Evolutionary conservation across 2,797 vertebrate species (phyloP).

Genomic region (Spinus olivaceus): DNA sequence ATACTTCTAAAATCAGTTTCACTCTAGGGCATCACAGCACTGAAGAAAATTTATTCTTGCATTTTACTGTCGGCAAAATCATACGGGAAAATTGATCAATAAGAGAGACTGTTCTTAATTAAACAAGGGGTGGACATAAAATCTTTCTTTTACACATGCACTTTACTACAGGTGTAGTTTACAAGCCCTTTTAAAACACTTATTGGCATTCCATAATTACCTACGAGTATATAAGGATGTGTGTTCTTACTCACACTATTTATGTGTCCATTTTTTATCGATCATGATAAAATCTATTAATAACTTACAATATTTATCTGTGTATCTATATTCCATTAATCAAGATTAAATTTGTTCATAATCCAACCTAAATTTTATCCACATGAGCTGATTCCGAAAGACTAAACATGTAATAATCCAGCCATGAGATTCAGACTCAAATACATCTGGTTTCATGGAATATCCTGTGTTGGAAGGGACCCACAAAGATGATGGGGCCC

Average conservation of each 20-base stretch:
- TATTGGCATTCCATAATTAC: background rate
- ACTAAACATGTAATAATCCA: background rate
- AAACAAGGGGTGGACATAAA: background rate
- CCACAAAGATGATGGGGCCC: background rate
- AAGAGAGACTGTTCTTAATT: background rate
- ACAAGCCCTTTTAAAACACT: background rate
- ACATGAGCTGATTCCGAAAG: background rate
- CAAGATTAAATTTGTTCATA: background rate
- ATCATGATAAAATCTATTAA: background rate
- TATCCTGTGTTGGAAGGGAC: background rate
- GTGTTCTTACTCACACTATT: background rate
- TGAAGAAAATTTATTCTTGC: background rate
- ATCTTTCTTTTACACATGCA: background rate
- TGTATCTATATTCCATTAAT: background rate
- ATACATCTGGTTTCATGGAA: rapidly evolving
- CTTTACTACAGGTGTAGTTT: background rate
- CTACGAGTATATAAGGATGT: background rate
- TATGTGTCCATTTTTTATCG: background rate
- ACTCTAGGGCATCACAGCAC: rapidly evolving
- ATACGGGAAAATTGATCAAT: background rate
- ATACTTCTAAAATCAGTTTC: background rate
- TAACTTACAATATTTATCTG: background rate
- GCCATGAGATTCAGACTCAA: background rate
- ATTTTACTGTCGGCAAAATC: background rate
- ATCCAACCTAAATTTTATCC: background rate